Evolutionary conservation across 2,888 invertebrate genomes (phyloP), one percentile per base, ranked within the genome.

Genomic region (Lithophane ornitopus): DNA sequence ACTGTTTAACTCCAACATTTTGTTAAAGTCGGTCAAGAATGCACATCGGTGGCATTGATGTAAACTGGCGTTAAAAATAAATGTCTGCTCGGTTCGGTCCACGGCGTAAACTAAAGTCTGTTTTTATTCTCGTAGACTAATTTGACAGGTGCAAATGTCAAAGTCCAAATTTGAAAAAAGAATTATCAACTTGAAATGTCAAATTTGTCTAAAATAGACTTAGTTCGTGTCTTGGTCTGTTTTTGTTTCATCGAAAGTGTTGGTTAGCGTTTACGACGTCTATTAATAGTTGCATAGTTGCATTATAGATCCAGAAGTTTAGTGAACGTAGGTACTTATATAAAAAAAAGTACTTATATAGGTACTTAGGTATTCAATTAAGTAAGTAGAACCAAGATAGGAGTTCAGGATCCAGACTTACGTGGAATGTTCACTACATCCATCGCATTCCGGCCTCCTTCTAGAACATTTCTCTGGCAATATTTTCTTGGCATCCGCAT

Each of bases 371-470:
- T 49, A 49, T 22, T 67, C 44, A 34, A 56, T 22, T 52, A 49
- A 52, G 22, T n/a, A 67, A 49, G 12, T 11, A 70, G n/a, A 46
- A 61, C 62, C 34, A 65, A 80, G 44, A 34, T 59, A 74, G 28
- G 56, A 70, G 49, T 39, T 67, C 44, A 77, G 56, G 65, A 73
- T 75, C 72, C 67, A 76, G 87, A 96, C 96, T 96, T 94, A 97
- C 96, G 92, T 94, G 89, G 94, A 94, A 93, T 96, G 95, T 92
- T 96, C 95, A 88, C 89, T 87, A 92, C 95, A 96, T 82, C 94
- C 95, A 88, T 94, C 93, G 89, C 96, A 96, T 95, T 96, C 95
- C 89, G 95, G 95, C 86, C 90, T 93, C 90, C 94, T 95, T 95
- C 95, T 95, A 92, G 94, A 94, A 95, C 96, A 96, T 94, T 95